Base-by-base conservation (phyloP, 35 echinoderm and acorn worm genomes). In the Ptychodera flava region DNA sequence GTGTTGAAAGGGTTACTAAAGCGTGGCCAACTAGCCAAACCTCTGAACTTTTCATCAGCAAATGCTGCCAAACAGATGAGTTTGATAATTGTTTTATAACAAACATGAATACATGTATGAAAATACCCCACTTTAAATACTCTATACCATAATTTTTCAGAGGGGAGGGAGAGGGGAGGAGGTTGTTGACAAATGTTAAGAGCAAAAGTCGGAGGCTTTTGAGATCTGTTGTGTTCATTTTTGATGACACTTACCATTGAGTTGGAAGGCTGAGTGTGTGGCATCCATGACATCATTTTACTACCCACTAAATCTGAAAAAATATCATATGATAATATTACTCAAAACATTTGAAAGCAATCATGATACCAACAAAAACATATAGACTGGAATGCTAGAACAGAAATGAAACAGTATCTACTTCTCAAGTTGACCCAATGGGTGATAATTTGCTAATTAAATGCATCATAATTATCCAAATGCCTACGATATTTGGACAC, bases 271-370 rank as follows among this genome's bases (percentile, higher is more conserved):
- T 83, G 34, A 83, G 34, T 83, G n/a, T 36, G 34, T 77, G 89
- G 95, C 85, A 99, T 92, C 93, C 93, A 94, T 12, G 87, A 86
- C 32, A 94, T 80, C 80, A 99, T 99, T 81, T 99, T 99, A 77
- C 96, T 99, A 29, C 92, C 84, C 36, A 89, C 87, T 28, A 31
- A 78, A 33, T 85, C 16, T 28, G 37, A 33, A 1, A 22, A 81
- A 81, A 81, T 28, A 81, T 31, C 35, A 0, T 77, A 77, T 77
- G n/a, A 15, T 77, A 15, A 77, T 77, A n/a, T 77, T n/a, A 15
- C 15, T 77, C n/a, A 77, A 77, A 77, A 77, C 15, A 76, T 84
- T 45, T 29, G 76, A 83, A 31, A 88, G 33, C 36, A 35, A 16
- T 28, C 10, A 0, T 37, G 29, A 83, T 33, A 14, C 31, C 32